Evolutionary conservation across 2,797 vertebrate genomes (phyloP), one percentile per base, ranked within the genome.

Genomic region (Zenarchopterus dispar): DNA sequence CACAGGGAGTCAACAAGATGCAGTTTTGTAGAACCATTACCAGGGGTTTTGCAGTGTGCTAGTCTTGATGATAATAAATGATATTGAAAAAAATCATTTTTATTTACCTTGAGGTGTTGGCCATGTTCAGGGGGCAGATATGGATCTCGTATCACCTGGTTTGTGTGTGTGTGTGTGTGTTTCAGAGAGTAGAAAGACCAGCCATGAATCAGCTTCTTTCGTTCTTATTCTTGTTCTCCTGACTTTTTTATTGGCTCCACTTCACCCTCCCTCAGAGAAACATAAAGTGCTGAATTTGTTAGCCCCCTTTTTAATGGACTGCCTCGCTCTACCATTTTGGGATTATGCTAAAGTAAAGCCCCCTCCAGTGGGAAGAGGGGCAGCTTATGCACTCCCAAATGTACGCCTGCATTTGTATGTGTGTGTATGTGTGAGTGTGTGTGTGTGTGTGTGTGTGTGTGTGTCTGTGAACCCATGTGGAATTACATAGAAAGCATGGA

Each of bases 321-420:
- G 68, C 81, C 70, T 86, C 78, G 78, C 80, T 73, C 64, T 60
- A 75, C 81, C 82, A 71, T 84, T 82, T 82, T 82, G 69, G 90
- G 91, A 92, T 93, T 93, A 91, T 89, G 88, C 85, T 88, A 84
- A 90, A 85, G 66, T 67, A 51, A 45, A 77, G 68, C 72, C 72
- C 60, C 55, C 45, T 69, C 64, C 67, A 54, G 43, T 68, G 67
- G 50, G 60, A 72, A 72, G 58, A 60, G 46, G 65, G 54, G 57
- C 43, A 57, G 73, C 65, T 53, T 81, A 66, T 62, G 45, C 66
- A 60, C 23, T 31, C 23, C 24, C 45, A 11, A 39, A 41, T 72
- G 49, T 57, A 48, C 22, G 66, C 9, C 17, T 43, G 43, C 21
- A 24, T 57, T 22, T 46, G 56, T 33, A 10, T 55, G 36, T 44